Evolutionary conservation across 2,797 vertebrate genomes (phyloP).

Genomic region (Enteromius viviparus): DNA sequence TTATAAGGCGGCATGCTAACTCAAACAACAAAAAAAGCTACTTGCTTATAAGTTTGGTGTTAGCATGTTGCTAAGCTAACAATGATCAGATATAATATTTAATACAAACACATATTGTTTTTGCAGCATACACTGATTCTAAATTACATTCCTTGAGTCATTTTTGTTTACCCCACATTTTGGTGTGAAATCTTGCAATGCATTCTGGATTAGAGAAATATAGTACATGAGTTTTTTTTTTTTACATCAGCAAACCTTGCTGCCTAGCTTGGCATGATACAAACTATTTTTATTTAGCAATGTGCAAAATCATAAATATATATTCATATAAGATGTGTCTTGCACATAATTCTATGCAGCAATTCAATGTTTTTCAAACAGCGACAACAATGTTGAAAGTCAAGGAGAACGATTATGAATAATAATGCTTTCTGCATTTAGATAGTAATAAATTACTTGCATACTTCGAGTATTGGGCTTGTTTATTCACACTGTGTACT

Average conservation of each 20-base stretch:
- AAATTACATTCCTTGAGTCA: not conserved
- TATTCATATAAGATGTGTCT: not conserved
- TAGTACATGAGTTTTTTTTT: not conserved
- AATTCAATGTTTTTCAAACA: not conserved
- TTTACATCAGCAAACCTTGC: not conserved
- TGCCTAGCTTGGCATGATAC: not conserved
- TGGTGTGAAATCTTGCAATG: not conserved
- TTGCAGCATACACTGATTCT: not conserved
- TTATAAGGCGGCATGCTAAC: not conserved
- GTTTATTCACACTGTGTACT: conserved; percentile 48
- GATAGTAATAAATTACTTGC: conserved; percentile 45
- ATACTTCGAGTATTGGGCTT: conserved; percentile 33
- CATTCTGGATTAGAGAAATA: not conserved
- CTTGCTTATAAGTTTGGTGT: not conserved
- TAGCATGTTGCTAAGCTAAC: not conserved
- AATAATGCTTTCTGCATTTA: conserved; percentile 52
- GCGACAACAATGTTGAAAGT: conserved; percentile 43
- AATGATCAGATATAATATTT: not conserved
- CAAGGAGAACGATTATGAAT: conserved; percentile 34
- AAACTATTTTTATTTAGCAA: not conserved
- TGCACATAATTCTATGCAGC: conserved; percentile 28
- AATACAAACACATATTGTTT: not conserved
- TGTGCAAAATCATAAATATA: not conserved
- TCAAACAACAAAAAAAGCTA: not conserved
- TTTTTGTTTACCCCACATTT: not conserved